Base-by-base conservation (phyloP, 1,140 invertebrate species). In the Nymphalis io region DNA sequence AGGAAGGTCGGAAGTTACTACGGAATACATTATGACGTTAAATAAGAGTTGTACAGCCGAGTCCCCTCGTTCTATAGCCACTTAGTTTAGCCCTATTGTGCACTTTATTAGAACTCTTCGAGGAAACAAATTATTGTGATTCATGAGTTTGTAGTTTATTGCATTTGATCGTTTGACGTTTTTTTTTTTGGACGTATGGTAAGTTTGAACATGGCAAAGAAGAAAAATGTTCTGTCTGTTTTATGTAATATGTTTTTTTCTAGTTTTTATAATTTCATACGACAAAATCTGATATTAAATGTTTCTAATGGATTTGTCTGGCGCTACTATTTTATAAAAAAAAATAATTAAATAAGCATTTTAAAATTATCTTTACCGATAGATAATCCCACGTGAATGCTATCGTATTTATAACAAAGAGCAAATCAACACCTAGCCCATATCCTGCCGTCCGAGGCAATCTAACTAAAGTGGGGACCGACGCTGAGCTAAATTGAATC, bases 401-500 rank as follows among this genome's bases (percentile, higher is more conserved):
- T 69, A 69, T 63, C 40, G 46, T 20, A 62, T 61, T 46, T 46
- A 8, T 60, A 69, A 69, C 55, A 63, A 63, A 69, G 64, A 63
- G 21, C 72, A 70, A 75, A 69, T 72, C 63, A 75, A 71, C 78
- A 78, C 73, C 76, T 78, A 79, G 73, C 74, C 73, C 75, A 75
- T 72, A 77, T 83, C 77, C 75, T 72, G 70, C 62, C 73, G 73
- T 78, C 74, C 67, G 73, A 70, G 60, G 70, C 72, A 78, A 81
- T 83, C 79, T 76, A 80, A 46, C 67, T 76, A 80, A 82, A 81
- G 78, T 81, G 79, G 74, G 66, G 62, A 65, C 44, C 44, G 44
- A 68, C 61, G 58, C 61, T 46, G 27, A 39, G 44, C 72, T 80
- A 80, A 81, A 85, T 83, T 85, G 83, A 79, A 83, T 83, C 72